These are phyloP conservation scores for Watsonalla binaria DNA, from an alignment of 2,888 invertebrate species.

Conservation along the genomic window DNA sequence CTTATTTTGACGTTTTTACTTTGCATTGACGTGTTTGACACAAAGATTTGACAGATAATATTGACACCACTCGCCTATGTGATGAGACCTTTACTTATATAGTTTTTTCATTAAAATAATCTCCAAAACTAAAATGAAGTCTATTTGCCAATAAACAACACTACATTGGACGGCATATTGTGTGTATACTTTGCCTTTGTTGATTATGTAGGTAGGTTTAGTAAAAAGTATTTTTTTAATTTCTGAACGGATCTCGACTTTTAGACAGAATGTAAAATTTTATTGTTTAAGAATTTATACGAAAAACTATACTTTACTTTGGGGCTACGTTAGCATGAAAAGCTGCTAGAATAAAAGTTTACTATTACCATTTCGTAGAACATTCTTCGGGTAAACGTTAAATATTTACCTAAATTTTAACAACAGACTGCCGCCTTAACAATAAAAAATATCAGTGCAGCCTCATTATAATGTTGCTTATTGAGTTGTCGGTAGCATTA, in stretches of 20 bases:
- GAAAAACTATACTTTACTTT: neutral
- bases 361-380: too few species aligned
- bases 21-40: too few species aligned
- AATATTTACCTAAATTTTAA: conserved; percentile 1
- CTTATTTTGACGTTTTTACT: too few species aligned
- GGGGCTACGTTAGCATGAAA: neutral
- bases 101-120: neutral
- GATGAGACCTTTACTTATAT: too few species aligned
- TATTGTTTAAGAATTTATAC: neutral
- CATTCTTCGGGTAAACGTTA: neutral
- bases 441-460: neutral
- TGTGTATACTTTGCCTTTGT: conserved; percentile 54
- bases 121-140: neutral
- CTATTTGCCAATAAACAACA: conserved; percentile 16
- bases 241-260: conserved; percentile 9
- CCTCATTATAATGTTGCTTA: neutral
- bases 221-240: neutral
- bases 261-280: conserved; percentile 19
- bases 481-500: too few species aligned
- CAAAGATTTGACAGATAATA: too few species aligned
- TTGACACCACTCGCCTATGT: too few species aligned
- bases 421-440: neutral
- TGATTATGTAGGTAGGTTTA: conserved; percentile 16
- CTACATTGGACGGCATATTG: conserved; percentile 61
- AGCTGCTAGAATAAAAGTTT: conserved; percentile 1